Percentiles rank a stretch among this genome's conserved stretches.
Evolutionary conservation across 2,113 vertebrate genomes (phyloP).

Genomic region (Syngnathus scovelli): DNA sequence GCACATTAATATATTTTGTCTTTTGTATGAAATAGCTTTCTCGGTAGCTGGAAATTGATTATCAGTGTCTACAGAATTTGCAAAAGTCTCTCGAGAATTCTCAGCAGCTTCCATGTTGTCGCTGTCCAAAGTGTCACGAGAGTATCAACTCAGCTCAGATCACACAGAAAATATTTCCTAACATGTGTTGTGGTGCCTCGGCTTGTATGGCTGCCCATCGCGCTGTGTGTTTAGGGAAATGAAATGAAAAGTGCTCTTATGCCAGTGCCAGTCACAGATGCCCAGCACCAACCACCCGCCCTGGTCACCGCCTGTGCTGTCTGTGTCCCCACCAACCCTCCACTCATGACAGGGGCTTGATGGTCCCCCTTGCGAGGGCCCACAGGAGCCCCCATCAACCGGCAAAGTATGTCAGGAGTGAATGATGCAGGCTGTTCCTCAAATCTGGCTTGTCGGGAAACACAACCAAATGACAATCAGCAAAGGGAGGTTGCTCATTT

Average conservation of each 20-base stretch:
- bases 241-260: constrained; percentile 53
- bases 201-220: constrained; percentile 55
- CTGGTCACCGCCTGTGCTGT: constrained; percentile 59
- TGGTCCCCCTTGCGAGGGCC: constrained; percentile 48
- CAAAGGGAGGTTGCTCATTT: background rate
- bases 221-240: constrained; percentile 52
- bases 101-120: constrained; percentile 25
- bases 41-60: background rate
- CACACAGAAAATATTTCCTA: constrained; percentile 67
- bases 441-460: background rate
- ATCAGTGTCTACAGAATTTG: background rate
- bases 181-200: constrained; percentile 65
- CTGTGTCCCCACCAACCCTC: constrained; percentile 28
- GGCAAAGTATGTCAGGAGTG: constrained; percentile 69
- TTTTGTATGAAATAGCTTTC: background rate
- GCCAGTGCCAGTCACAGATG: constrained; percentile 69
- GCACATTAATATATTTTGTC: background rate
- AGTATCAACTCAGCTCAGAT: constrained; percentile 51
- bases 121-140: constrained; percentile 44
- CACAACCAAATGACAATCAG: background rate
- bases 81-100: constrained; percentile 19
- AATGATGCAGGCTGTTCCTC: constrained; percentile 52
- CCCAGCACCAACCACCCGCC: constrained; percentile 54
- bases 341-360: constrained; percentile 65
- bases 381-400: constrained; percentile 73